Evolutionary conservation across 2,888 invertebrate species (phyloP), one percentile per base, ranked within the genome.

Genomic region (Cryptocephalus primarius): DNA sequence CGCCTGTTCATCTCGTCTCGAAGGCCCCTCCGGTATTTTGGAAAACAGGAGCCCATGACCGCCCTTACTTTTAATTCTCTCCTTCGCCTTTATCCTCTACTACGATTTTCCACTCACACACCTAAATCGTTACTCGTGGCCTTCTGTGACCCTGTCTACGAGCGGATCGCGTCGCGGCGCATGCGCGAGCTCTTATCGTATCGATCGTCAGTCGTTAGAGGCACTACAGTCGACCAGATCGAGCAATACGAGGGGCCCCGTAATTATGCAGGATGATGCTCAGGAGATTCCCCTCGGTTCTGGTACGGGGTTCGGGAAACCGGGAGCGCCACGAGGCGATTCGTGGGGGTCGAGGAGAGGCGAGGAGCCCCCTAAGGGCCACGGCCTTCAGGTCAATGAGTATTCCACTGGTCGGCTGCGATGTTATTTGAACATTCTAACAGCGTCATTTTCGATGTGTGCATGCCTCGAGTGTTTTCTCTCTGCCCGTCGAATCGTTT

Each of bases 101-200:
- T 14, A 40, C 40, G 40, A 22, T 22, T 22, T 22, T 22, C 22
- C 6, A 22, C 22, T 22, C 22, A 22, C 22, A 22, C 22, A 22
- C 22, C 22, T 4, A 22, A 22, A 22, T 22, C 22, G 22, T 22
- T 22, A 22, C 22, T 33, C 54, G 50, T 60, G 62, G 60, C 61
- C 62, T 61, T 60, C 62, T 62, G 60, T 62, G 62, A 62, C 62
- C 62, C 62, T 62, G 61, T 58, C 54, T 53, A 45, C 44, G 49
- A 50, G 55, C 52, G 52, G 13, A 22, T 40, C 49, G 39, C 33
- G 12, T 43, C 32, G 38, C n/a, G 8, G 51, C 60, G 61, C 61
- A 51, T 52, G 58, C 62, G 61, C 54, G 49, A 33, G 39, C 48
- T 49, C 53, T 55, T 58, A 59, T 59, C 59, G 58, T 62, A 60